A percentile compares a stretch with the other conserved stretches of the same genome.
Evolutionary conservation across 1,140 invertebrate genomes (phyloP).

Genomic region (Trichogramma pretiosum): DNA sequence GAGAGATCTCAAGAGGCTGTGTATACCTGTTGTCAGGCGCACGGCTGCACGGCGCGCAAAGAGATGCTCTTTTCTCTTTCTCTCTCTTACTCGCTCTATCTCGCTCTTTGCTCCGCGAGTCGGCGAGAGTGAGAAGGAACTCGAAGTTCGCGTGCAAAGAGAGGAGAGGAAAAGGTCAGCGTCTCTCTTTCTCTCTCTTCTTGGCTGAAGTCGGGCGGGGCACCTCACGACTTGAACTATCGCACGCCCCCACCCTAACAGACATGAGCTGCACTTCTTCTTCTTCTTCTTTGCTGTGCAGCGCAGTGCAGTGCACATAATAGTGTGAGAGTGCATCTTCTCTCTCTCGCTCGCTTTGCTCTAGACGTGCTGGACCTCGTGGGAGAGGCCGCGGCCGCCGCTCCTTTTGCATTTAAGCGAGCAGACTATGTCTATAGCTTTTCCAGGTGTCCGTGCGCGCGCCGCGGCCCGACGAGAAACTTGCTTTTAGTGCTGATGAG

Average conservation of each 20-base stretch:
- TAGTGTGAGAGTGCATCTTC: background rate
- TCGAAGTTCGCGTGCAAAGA: slow-evolving; percentile 15
- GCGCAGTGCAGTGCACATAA: background rate
- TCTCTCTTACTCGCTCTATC: background rate
- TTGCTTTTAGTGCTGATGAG: too few relatives aligned
- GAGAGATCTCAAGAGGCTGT: background rate
- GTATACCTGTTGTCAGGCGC: background rate
- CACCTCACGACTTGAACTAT: slow-evolving; percentile 49
- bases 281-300: too few relatives aligned
- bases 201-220: slow-evolving; percentile 48
- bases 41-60: background rate
- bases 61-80: background rate
- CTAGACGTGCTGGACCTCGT: background rate
- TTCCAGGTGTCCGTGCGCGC: too few relatives aligned
- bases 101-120: slow-evolving; percentile 11
- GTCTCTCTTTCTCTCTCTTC: too few relatives aligned
- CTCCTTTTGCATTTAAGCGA: background rate
- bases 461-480: too few relatives aligned
- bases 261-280: too few relatives aligned
- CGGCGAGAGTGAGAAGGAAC: slow-evolving; percentile 13
- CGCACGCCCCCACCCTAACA: slow-evolving; percentile 42
- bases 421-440: too few relatives aligned
- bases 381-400: background rate
- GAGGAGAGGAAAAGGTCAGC: slow-evolving; percentile 17
- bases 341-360: background rate